Evolutionary conservation across 2,113 vertebrate genomes (phyloP).

Genomic region (Dipodomys stephensi): DNA sequence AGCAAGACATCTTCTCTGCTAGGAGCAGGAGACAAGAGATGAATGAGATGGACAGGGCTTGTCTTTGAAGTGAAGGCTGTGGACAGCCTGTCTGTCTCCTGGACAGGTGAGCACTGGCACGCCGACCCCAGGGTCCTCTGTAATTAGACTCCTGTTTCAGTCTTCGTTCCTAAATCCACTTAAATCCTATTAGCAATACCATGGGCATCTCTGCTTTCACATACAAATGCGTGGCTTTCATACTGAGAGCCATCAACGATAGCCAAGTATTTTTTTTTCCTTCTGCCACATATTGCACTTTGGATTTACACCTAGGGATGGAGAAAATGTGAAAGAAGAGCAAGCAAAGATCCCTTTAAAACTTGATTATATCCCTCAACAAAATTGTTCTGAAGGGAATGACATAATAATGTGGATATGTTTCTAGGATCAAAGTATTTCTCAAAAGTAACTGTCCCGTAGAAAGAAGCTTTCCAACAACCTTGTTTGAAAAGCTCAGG

Average conservation of each 20-base stretch:
- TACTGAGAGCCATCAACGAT: slow-evolving; percentile 9
- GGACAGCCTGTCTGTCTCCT: slow-evolving; percentile 34
- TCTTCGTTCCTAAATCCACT: slow-evolving; percentile 64
- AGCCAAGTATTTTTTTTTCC: slow-evolving; percentile 56
- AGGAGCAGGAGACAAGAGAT: not conserved
- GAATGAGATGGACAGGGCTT: slow-evolving; percentile 20
- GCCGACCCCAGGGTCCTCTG: slow-evolving; percentile 55
- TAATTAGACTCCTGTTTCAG: slow-evolving; percentile 69
- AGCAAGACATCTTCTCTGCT: not conserved
- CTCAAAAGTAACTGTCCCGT: not conserved
- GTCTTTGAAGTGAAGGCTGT: slow-evolving; percentile 24
- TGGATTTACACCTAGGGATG: slow-evolving; percentile 46
- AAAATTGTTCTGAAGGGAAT: not conserved
- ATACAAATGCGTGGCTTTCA: slow-evolving; percentile 65
- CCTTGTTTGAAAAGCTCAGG: not conserved
- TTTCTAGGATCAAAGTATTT: not conserved
- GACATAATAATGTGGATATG: slow-evolving; percentile 36
- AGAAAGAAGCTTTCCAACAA: not conserved
- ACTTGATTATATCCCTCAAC: not conserved
- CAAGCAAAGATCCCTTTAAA: not conserved
- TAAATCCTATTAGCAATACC: slow-evolving; percentile 23
- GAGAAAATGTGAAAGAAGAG: not conserved
- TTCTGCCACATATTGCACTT: slow-evolving; percentile 42
- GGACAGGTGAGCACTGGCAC: slow-evolving; percentile 65
- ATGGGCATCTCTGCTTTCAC: slow-evolving; percentile 39